phyloP scores from a whole-genome alignment of 2,797 vertebrate species.

The Scomberomorus guttatus region DNA sequence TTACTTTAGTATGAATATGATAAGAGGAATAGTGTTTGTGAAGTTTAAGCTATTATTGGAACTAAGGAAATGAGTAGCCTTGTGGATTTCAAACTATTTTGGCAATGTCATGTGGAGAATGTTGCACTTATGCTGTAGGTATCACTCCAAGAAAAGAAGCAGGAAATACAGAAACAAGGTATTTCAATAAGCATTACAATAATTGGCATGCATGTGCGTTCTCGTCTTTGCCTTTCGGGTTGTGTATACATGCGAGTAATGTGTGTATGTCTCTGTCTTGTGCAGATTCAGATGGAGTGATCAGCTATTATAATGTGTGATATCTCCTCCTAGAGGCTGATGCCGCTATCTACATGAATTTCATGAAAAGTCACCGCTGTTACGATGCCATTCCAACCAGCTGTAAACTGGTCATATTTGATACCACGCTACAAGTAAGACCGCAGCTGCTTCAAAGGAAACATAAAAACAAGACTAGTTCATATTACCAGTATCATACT shows the following conservation, averaged over 20 bases:
- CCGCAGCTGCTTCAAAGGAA: neutral
- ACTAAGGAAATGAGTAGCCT: accelerated
- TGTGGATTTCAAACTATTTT: conserved; percentile 6
- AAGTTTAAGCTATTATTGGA: neutral
- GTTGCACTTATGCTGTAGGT: conserved; percentile 55
- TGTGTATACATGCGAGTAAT: neutral
- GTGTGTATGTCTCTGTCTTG: neutral
- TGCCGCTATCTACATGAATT: conserved; percentile 90
- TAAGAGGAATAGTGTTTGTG: neutral
- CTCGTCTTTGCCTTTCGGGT: neutral
- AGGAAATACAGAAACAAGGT: conserved; percentile 56
- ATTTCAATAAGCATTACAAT: neutral
- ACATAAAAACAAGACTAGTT: no score
- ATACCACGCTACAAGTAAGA: conserved; percentile 89
- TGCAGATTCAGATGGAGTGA: neutral
- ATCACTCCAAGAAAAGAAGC: conserved; percentile 45
- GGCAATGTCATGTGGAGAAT: conserved; percentile 16
- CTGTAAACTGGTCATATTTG: conserved; percentile 96
- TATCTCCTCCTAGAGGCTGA: conserved; percentile 75
- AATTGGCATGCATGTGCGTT: neutral
- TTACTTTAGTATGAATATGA: neutral
- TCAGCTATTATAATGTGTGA: neutral
- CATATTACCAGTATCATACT: no score
- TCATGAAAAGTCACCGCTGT: conserved; percentile 94
- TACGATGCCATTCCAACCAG: conserved; percentile 96